Evolutionary conservation across 2,113 vertebrate species (phyloP).

Genomic region (Nettapus auritus): DNA sequence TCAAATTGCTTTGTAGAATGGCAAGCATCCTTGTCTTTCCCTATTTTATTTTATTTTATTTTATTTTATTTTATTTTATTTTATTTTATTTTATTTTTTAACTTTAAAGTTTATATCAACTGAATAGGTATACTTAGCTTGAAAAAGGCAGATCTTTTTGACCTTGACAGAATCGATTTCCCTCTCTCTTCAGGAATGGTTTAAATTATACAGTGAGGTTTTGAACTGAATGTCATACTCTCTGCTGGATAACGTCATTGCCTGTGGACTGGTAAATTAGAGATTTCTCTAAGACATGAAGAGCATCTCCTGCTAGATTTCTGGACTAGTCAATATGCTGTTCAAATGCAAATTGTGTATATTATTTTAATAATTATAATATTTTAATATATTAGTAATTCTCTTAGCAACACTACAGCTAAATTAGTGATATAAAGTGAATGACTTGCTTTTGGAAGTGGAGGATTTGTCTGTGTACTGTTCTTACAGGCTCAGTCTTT

Average conservation of each 20-base stretch:
- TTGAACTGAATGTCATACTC: neutral
- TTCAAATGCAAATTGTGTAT: constrained; percentile 8
- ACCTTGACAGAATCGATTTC: neutral
- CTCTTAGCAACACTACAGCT: neutral
- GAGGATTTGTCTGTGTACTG: neutral
- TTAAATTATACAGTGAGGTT: neutral
- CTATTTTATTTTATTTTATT: neutral
- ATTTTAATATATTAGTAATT: constrained; percentile 3
- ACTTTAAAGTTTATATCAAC: neutral
- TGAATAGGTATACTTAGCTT: neutral
- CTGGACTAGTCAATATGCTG: neutral
- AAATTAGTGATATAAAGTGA: neutral
- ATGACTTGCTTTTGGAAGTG: neutral
- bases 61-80: neutral
- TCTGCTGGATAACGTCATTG: neutral
- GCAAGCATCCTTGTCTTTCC: neutral
- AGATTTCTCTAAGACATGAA: neutral
- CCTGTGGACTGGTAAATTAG: neutral
- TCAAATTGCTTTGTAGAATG: neutral
- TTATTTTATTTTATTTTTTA: neutral
- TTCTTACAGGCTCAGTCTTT: neutral
- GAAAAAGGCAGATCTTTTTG: neutral
- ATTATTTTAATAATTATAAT: neutral
- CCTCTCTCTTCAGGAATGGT: neutral
- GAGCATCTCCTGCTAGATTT: neutral